Conservation (phyloP, 2,888 invertebrate species). For the Dioctria rufipes region DNA sequence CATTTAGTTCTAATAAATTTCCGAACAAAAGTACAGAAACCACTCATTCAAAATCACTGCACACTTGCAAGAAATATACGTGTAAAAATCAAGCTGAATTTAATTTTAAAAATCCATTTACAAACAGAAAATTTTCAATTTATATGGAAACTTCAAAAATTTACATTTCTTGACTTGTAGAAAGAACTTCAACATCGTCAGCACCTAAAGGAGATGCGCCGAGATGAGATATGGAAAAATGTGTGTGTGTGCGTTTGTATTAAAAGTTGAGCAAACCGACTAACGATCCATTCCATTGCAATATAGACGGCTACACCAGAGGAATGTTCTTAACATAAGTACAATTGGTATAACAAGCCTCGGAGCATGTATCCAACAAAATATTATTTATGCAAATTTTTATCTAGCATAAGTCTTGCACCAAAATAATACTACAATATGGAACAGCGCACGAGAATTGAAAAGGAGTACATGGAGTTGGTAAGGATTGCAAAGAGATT, state of each 20-base stretch:
- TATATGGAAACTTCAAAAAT: conserved; percentile 43
- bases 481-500: neutral
- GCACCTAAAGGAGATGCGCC: neutral
- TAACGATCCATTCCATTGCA: neutral
- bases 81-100: neutral
- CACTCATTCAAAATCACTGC: too few species aligned
- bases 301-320: neutral
- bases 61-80: too few species aligned
- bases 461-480: neutral
- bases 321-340: neutral
- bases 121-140: conserved; percentile 30
- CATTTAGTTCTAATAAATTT: too few species aligned
- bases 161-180: conserved; percentile 1
- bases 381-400: conserved; percentile 37
- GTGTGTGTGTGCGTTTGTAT: too few species aligned
- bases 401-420: neutral
- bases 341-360: conserved; percentile 17
- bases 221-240: neutral
- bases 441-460: neutral
- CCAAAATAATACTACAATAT: neutral
- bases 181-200: conserved; percentile 14
- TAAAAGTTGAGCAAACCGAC: neutral
- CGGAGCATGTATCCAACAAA: conserved; percentile 17
- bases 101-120: conserved; percentile 25
- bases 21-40: too few species aligned